Base-by-base conservation (phyloP, 2,113 vertebrate genomes). In the Silurus glanis region DNA sequence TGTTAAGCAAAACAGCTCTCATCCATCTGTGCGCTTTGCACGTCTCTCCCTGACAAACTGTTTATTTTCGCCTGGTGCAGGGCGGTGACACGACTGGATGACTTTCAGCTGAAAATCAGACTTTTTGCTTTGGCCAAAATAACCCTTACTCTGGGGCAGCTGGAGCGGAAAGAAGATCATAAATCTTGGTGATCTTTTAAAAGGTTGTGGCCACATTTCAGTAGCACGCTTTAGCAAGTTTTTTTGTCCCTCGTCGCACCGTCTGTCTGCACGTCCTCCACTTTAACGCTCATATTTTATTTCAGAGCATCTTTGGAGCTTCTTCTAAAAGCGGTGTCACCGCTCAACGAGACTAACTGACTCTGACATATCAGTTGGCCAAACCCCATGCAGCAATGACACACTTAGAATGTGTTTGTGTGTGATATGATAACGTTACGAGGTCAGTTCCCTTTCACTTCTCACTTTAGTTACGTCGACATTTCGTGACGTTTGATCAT, bases 241-340 rank as follows among this genome's bases (percentile, higher is more conserved):
- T 37, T 37, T 83, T 83, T 59, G 12, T 9, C 45, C 45, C 56
- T 75, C 67, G 12, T 49, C 10, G 12, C 12, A 12, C 45, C 5
- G 16, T 83, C 53, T 84, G 71, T 84, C 23, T 62, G 56, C 21
- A 56, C 5, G 21, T 74, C 45, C 80, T 64, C 87, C 89, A 25
- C 84, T 83, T 85, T 89, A 90, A 91, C 85, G 10, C n/a, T 56
- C 49, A 19, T 25, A 16, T 56, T 79, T 25, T 56, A 79, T 79
- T 58, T 28, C 58, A n/a, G n/a, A 28, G 5, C 53, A 2, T 37
- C 37, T 37, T 37, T 37, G 37, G 37, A 37, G 53, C 58, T 56
- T 56, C 13, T 58, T n/a, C 13, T n/a, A 79, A 17, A 79, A 56
- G 53, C 2, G 3, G 7, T 17, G 75, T 79, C 37, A 79, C 14